Evolutionary conservation across 1,140 invertebrate genomes (phyloP).

Genomic region (Drosophila ficusphila): DNA sequence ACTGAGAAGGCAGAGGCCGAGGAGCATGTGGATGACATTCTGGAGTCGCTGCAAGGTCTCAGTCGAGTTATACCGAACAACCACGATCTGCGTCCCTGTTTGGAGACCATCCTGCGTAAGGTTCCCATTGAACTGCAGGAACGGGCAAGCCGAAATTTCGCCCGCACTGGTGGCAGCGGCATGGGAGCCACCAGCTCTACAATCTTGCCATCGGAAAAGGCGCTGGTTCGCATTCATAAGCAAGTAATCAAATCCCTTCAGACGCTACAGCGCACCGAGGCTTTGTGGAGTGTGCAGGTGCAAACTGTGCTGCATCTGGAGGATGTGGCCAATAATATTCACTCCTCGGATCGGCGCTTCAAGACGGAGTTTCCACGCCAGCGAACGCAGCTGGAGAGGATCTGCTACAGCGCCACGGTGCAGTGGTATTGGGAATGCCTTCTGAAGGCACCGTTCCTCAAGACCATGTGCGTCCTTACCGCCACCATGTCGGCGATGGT

Average conservation of each 20-base stretch:
- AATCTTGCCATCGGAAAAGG: constrained; percentile 91
- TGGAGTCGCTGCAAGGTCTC: constrained; percentile 93
- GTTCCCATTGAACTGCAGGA: constrained; percentile 89
- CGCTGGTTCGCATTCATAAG: constrained; percentile 92
- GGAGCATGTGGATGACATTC: constrained; percentile 96
- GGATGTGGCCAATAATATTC: constrained; percentile 93
- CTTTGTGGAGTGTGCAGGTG: constrained; percentile 95
- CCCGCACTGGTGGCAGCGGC: constrained; percentile 87
- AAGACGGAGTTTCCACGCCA: constrained; percentile 90
- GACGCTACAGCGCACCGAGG: constrained; percentile 94
- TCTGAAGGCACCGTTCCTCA: constrained; percentile 90
- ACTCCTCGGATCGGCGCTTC: constrained; percentile 90
- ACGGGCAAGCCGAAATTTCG: constrained; percentile 85
- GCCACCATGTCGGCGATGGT: constrained; percentile 94
- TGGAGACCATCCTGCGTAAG: constrained; percentile 96
- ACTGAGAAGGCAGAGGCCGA: constrained; percentile 98
- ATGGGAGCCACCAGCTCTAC: constrained; percentile 87
- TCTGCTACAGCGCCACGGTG: constrained; percentile 88
- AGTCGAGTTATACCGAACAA: constrained; percentile 88
- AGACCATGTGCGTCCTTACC: constrained; percentile 89
- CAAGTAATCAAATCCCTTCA: constrained; percentile 95
- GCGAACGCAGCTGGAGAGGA: constrained; percentile 85
- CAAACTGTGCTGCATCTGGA: constrained; percentile 93
- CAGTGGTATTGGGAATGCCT: constrained; percentile 99
- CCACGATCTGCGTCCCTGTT: constrained; percentile 88